Conservation (phyloP, 2,888 invertebrate genomes). For the Coronaproctus castanopsis region DNA sequence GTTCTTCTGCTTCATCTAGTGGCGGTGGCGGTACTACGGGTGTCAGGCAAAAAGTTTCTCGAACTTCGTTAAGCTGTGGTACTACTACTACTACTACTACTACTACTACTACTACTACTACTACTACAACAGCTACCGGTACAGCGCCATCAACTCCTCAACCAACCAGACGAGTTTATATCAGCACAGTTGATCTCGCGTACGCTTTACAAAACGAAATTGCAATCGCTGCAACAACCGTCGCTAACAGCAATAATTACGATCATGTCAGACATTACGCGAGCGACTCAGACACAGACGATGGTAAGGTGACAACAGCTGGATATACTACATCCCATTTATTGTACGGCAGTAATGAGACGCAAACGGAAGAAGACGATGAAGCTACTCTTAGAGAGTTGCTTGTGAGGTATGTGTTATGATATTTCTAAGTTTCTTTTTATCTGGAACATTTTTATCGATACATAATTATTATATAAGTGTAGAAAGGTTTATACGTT, state of each 20-base stretch:
- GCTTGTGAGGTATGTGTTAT: conserved; percentile 75
- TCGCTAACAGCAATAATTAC: conserved; percentile 7
- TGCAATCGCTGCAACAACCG: background rate
- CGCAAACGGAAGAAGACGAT: conserved; percentile 35
- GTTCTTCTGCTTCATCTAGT: conserved; percentile 14
- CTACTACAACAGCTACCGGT: conserved; percentile 5
- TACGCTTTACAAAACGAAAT: conserved; percentile 2
- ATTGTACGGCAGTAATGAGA: conserved; percentile 26
- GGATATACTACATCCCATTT: conserved; percentile 22
- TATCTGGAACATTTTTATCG: no score
- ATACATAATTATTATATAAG: no score
- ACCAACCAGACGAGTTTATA: background rate
- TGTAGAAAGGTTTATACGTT: no score
- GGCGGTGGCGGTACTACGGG: conserved; percentile 17
- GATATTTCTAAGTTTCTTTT: no score
- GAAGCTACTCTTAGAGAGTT: conserved; percentile 86
- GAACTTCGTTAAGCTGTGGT: no score
- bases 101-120: no score
- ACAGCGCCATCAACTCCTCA: conserved; percentile 1
- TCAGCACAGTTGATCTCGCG: background rate
- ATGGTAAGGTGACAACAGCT: conserved; percentile 23
- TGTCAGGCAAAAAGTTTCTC: background rate
- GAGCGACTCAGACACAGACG: conserved; percentile 25
- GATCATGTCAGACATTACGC: conserved; percentile 13
- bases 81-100: no score